Base-by-base conservation (phyloP, 1,140 invertebrate species). In the Heliconius melpomene region DNA sequence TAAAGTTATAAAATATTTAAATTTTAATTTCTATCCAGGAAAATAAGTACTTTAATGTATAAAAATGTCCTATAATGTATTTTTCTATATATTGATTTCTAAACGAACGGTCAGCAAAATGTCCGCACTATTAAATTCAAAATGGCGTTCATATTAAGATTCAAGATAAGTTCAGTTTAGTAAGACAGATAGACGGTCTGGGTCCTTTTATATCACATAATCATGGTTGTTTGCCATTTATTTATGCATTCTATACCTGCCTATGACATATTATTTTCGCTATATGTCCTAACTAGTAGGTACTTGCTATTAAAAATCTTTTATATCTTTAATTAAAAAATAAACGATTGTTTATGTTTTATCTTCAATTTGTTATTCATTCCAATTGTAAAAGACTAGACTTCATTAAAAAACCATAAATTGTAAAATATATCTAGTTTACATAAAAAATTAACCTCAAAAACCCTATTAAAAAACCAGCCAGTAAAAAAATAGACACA, bases 401-500 rank as follows among this genome's bases (percentile, higher is more conserved):
- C 32, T 32, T 46, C 1, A 46, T 46, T 46, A 46, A 46, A 16
- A 46, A 46, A 7, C 50, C 16, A 20, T 52, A 52, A 20, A 52
- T 18, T 18, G 18, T 18, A 9, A 72, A 72, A 38, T 38, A 36
- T 32, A 7, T 71, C 32, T 72, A 72, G 23, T 72, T 72, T 72
- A 36, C 36, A 57, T 57, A 57, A 2, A 57, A 40, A 72, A 52
- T 16, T 52, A 18, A 40, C 36, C 7, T 72, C 32, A 72, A 46
- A 46, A 77, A 32, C 5, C 75, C 54, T 81, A 77, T 29, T 46
- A 52, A 72, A 40, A 83, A 91, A 87, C 87, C 90, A 87, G 87
- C 87, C 85, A 85, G 75, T 86, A 83, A 89, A 92, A 91, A 92
- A 74, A 77, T 75, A 57, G 57, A 82, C 72, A 57, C 38, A 66